Percentiles rank a stretch among this genome's conserved stretches.
Conservation (phyloP, 2,888 invertebrate genomes). For the Laspeyria flexula region DNA sequence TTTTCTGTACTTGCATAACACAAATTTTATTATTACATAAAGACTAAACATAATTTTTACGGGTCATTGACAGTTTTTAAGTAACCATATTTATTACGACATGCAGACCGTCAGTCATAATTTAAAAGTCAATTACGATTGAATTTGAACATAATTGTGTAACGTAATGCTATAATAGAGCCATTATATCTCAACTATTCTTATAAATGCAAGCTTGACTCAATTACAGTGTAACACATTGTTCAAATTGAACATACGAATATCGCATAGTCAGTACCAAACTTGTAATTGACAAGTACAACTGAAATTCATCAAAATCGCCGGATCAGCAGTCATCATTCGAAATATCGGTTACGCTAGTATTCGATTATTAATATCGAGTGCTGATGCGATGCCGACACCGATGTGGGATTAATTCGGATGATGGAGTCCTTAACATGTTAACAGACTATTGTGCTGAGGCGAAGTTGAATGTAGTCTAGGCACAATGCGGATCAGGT, state of each 20-base stretch:
- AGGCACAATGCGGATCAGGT: too few relatives aligned
- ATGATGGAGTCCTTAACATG: neutral
- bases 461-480: too few relatives aligned
- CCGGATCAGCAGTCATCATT: neutral
- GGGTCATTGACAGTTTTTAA: too few relatives aligned
- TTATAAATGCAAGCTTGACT: neutral
- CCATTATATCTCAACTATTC: neutral
- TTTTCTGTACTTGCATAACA: too few relatives aligned
- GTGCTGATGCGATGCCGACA: neutral
- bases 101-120: too few relatives aligned
- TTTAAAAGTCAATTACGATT: too few relatives aligned
- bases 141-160: too few relatives aligned
- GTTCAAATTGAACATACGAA: neutral
- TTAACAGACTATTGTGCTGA: too few relatives aligned
- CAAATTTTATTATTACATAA: too few relatives aligned
- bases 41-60: too few relatives aligned
- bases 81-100: too few relatives aligned
- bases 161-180: neutral
- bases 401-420: neutral
- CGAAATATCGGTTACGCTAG: neutral
- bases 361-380: neutral
- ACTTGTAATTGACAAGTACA: neutral
- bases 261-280: neutral
- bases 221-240: neutral
- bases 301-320: neutral